phyloP scores from a whole-genome alignment of 2,113 vertebrate species.

The Pelecanoides urinatrix region DNA sequence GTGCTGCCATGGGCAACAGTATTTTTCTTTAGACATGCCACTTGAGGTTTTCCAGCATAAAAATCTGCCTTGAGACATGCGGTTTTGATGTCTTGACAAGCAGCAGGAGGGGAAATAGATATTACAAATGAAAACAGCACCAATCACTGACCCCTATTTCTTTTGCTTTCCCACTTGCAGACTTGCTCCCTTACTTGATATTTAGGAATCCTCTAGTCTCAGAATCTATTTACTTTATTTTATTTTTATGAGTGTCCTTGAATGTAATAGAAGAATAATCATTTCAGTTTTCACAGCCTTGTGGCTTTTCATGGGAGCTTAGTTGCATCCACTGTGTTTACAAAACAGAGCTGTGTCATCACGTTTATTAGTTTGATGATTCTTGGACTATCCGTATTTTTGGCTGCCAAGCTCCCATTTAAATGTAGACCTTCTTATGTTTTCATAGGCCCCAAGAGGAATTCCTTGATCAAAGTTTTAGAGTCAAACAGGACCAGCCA shows the following conservation, averaged over 20 bases:
- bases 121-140: background rate
- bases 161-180: background rate
- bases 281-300: slow-evolving; percentile 14
- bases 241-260: slow-evolving; percentile 16
- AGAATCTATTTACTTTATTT: background rate
- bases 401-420: background rate
- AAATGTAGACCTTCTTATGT: background rate
- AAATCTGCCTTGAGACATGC: background rate
- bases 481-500: background rate
- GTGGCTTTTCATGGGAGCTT: slow-evolving; percentile 29
- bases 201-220: background rate
- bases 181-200: background rate
- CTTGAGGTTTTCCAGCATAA: background rate
- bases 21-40: background rate
- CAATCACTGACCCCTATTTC: background rate
- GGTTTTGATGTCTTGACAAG: background rate
- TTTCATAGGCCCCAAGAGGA: background rate
- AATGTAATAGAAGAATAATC: slow-evolving; percentile 37
- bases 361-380: slow-evolving; percentile 16
- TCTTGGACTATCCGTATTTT: background rate
- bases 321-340: slow-evolving; percentile 27
- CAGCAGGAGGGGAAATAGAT: background rate
- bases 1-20: background rate
- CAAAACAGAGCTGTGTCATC: slow-evolving; percentile 7
- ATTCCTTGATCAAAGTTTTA: background rate